Base-by-base conservation (phyloP, 2,888 invertebrate species). In the Caenorhabditis doughertyi region DNA sequence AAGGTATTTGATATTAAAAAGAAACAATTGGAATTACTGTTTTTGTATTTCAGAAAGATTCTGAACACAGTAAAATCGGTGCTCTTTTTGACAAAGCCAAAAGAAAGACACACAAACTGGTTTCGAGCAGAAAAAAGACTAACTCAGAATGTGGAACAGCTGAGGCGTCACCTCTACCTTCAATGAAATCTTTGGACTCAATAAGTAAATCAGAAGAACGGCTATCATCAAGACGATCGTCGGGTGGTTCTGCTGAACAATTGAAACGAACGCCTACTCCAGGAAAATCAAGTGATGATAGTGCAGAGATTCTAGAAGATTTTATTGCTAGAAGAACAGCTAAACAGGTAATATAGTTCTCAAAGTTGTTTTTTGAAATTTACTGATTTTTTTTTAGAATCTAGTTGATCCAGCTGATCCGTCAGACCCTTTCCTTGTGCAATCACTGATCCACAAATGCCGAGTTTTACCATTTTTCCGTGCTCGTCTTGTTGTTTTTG, bases 21-120 rank as follows among this genome's bases (percentile, higher is more conserved):
- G 16, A 39, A 8, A 9, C 39, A 16, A 9, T 8, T 39, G 9
- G 9, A 32, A 32, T 39, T 39, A 9, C 16, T n/a, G n/a, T n/a
- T n/a, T n/a, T n/a, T n/a, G n/a, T n/a, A 27, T 71, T 79, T 18
- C 60, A 81, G 67, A 74, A 79, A 65, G 65, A 79, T 29, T 53
- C 65, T 23, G 86, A 86, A 23, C 84, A 81, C 44, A 85, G 86
- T 51, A 84, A 83, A 62, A 74, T 86, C 32, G 85, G 86, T 16
- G 85, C 82, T 9, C 56, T 88, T 47, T 47, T 88, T 25, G 88
- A 87, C 58, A 88, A 86, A 60, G 87, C 88, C 21, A 88, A 87
- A 55, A 81, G 55, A 64, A 86, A 84, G 44, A 79, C 72, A 7
- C 82, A 83, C 32, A 85, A 85, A 39, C 29, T 87, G 55, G 86